Base-by-base conservation (phyloP, 2,888 invertebrate genomes). In the Eristalinus aeneus region DNA sequence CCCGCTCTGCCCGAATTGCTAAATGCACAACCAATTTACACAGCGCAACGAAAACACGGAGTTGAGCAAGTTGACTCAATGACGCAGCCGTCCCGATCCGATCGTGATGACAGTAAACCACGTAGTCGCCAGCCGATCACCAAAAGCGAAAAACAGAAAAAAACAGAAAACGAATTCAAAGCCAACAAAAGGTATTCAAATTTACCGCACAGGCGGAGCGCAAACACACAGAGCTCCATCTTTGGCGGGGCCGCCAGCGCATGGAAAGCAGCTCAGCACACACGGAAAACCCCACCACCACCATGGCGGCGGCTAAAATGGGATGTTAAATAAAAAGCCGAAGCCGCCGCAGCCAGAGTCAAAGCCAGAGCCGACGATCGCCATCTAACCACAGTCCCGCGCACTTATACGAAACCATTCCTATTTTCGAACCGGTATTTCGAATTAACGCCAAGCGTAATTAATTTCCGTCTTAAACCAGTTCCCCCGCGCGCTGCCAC, bases 381-480 rank as follows among this genome's bases (percentile, higher is more conserved):
- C 74, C 64, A 69, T 83, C 54, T 68, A 78, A 78, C 68, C 74
- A 65, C 71, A 80, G 61, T 65, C 68, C 56, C 27, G 72, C 54
- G 34, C 54, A 73, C 68, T 64, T 22, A 46, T 34, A 56, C 54
- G n/a, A 73, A 54, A 61, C 54, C 79, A 76, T 80, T 76, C 65
- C 54, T 68, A 68, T 68, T 77, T 71, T 84, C 74, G 84, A 80
- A 84, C 80, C 80, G 87, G 83, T 87, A 87, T 84, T 81, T 82
- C 82, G 81, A 81, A 87, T 88, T 88, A 88, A 88, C 88, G 88
- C 87, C 85, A 88, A 78, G 72, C 80, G 88, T 88, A 88, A 88
- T 88, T 88, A 88, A 88, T 88, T 88, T 88, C 88, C 88, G 88
- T 82, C 82, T 86, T 86, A 86, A 86, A 86, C 86, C 86, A 86